These are phyloP conservation scores for Hybos culiciformis DNA, from an alignment of 2,888 invertebrate genomes.

Conservation along the genomic window DNA sequence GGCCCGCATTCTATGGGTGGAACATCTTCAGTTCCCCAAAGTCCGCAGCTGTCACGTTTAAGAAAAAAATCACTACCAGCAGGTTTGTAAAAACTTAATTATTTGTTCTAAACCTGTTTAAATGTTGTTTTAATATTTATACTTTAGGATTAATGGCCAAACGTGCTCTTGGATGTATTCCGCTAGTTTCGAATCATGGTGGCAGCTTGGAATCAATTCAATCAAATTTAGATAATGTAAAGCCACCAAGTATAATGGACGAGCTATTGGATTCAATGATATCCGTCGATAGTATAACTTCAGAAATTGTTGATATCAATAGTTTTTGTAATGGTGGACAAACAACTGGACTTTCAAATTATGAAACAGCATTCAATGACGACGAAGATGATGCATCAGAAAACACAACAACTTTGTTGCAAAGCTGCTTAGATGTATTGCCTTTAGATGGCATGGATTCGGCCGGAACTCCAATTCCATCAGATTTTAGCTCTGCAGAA, in stretches of 20 bases:
- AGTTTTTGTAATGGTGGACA: too few relatives aligned
- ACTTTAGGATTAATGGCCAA: conserved; percentile 60
- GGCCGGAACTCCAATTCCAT: conserved; percentile 49
- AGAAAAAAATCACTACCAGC: conserved; percentile 58
- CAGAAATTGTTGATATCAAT: conserved; percentile 63
- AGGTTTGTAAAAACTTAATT: too few relatives aligned
- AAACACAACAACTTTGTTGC: conserved; percentile 42
- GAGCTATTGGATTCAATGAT: conserved; percentile 64
- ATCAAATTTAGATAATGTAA: conserved; percentile 61
- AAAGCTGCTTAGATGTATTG: conserved; percentile 37
- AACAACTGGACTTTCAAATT: conserved; percentile 32
- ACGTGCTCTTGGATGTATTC: conserved; percentile 49
- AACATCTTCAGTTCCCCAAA: conserved; percentile 13
- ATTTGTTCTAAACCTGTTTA: too few relatives aligned
- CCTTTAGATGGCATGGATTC: conserved; percentile 38
- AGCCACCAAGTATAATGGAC: conserved; percentile 73
- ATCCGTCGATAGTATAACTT: conserved; percentile 70
- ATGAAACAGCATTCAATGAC: conserved; percentile 42
- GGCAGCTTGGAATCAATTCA: conserved; percentile 50
- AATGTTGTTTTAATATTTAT: too few relatives aligned
- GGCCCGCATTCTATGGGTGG: background rate
- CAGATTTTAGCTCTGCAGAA: conserved; percentile 60
- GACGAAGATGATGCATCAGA: too few relatives aligned
- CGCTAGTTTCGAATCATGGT: conserved; percentile 24
- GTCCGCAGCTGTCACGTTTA: conserved; percentile 31